Conservation (phyloP, 2,797 vertebrate genomes). For the Gobionotothen gibberifrons region DNA sequence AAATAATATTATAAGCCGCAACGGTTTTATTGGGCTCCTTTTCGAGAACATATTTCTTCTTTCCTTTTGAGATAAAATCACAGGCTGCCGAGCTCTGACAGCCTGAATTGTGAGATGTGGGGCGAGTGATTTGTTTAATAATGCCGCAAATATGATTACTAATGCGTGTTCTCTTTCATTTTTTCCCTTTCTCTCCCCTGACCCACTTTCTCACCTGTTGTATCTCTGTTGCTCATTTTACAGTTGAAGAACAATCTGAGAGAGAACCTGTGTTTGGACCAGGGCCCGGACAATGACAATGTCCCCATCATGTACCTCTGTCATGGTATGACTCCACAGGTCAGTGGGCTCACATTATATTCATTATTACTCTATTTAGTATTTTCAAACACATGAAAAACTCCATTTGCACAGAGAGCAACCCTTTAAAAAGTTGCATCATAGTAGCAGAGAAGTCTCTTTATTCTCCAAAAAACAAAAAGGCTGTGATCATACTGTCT, state of each 20-base stretch:
- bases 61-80: slow-evolving; percentile 5
- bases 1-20: background rate
- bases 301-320: slow-evolving; percentile 95
- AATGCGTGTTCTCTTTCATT: background rate
- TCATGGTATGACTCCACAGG: slow-evolving; percentile 96
- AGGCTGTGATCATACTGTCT: no score
- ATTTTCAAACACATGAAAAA: background rate
- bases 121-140: slow-evolving; percentile 5
- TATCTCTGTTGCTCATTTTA: background rate
- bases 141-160: background rate
- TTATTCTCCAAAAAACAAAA: no score
- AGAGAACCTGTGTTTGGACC: slow-evolving; percentile 94
- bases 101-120: background rate
- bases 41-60: slow-evolving; percentile 1
- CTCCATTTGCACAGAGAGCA: background rate
- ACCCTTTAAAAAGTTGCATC: no score
- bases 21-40: background rate
- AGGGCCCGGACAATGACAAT: slow-evolving; percentile 94
- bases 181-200: background rate
- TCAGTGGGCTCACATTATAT: slow-evolving; percentile 74
- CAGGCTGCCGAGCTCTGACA: background rate
- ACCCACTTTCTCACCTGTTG: background rate
- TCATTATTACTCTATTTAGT: background rate
- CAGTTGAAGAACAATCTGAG: slow-evolving; percentile 95
- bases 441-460: no score